These are phyloP conservation scores for Zelostemma sp. DNA, from an alignment of 1,140 invertebrate species.

Conservation along the genomic window DNA sequence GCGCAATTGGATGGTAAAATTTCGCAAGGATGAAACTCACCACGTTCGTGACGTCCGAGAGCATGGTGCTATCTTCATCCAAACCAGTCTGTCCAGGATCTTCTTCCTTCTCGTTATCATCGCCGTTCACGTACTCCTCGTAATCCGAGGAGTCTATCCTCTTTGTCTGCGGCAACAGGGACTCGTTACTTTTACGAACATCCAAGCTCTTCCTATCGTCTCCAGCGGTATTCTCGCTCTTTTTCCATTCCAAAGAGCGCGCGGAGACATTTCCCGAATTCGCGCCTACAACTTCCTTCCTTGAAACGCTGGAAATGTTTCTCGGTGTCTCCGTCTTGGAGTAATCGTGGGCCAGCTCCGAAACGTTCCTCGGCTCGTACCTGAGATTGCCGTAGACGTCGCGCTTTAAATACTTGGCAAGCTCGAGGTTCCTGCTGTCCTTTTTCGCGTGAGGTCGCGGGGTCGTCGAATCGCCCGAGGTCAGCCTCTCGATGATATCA, in stretches of 20 bases:
- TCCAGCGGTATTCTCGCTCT: conserved; percentile 14
- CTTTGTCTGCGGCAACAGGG: conserved; percentile 46
- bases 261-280: conserved; percentile 11
- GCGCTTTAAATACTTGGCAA: conserved; percentile 50
- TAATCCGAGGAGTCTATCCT: conserved; percentile 59
- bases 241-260: not conserved
- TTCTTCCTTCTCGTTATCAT: conserved; percentile 55
- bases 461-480: conserved; percentile 54
- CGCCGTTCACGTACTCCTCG: conserved; percentile 51
- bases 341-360: conserved; percentile 14
- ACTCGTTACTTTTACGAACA: conserved; percentile 11
- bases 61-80: conserved; percentile 55
- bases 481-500: conserved; percentile 63
- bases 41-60: conserved; percentile 53
- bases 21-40: conserved; percentile 49
- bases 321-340: conserved; percentile 11
- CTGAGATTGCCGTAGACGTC: conserved; percentile 52
- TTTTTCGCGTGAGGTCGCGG: conserved; percentile 37
- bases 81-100: conserved; percentile 36
- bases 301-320: not conserved
- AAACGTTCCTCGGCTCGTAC: conserved; percentile 39
- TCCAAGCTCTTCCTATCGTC: conserved; percentile 26
- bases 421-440: conserved; percentile 55
- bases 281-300: not conserved
- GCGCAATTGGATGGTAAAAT: no score